Evolutionary conservation across 2,888 invertebrate species (phyloP).

Genomic region (Drosophila affinis): DNA sequence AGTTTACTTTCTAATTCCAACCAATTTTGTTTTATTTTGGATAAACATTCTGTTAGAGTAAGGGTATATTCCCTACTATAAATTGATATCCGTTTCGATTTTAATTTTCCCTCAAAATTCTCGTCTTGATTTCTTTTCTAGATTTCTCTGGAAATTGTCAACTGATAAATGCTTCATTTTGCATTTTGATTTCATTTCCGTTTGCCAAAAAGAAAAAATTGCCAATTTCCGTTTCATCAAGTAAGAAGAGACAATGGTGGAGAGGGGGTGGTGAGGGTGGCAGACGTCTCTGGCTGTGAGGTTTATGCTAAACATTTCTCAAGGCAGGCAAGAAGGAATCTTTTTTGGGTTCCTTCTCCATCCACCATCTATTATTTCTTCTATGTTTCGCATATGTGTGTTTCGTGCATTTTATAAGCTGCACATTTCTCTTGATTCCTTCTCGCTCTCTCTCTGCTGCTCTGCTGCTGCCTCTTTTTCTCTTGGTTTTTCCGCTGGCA

Average conservation of each 20-base stretch:
- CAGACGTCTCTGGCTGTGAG: slow-evolving; percentile 12
- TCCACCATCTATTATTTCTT: neutral
- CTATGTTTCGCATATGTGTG: slow-evolving; percentile 48
- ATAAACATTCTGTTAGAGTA: too few species aligned
- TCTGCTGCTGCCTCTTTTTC: neutral
- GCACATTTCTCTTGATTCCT: slow-evolving; percentile 67
- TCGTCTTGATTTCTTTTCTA: neutral
- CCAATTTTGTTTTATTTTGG: too few species aligned
- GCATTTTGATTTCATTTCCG: slow-evolving; percentile 71
- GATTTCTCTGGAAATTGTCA: neutral
- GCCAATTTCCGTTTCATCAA: slow-evolving; percentile 67
- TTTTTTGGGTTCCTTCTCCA: too few species aligned
- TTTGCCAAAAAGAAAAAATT: slow-evolving; percentile 36
- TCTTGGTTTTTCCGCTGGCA: slow-evolving; percentile 14
- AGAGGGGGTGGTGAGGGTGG: neutral
- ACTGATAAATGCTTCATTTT: slow-evolving; percentile 45
- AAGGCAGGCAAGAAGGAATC: neutral
- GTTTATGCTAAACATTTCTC: slow-evolving; percentile 16
- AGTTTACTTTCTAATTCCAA: too few species aligned
- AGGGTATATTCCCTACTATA: too few species aligned
- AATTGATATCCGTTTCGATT: neutral
- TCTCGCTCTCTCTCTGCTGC: neutral
- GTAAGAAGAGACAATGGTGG: slow-evolving; percentile 18
- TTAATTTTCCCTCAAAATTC: neutral
- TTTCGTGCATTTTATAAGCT: slow-evolving; percentile 70